phyloP scores from a whole-genome alignment of 2,797 vertebrate genomes.

The Lutjanus campechanus region DNA sequence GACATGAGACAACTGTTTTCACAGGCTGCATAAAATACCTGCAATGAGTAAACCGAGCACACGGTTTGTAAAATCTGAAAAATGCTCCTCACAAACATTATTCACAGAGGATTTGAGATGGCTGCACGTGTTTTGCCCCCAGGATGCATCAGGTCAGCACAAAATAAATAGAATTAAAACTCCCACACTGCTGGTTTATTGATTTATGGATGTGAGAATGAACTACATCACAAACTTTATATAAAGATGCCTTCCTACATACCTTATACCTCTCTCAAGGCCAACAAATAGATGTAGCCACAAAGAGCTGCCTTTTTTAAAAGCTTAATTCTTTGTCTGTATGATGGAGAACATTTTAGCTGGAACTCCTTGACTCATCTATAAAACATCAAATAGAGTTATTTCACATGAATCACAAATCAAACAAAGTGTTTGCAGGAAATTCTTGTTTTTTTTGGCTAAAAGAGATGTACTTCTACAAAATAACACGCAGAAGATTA shows the following conservation, averaged over 20 bases:
- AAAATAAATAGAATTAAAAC: background rate
- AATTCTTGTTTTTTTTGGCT: background rate
- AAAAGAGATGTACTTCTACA: background rate
- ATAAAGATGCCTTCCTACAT: background rate
- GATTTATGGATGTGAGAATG: background rate
- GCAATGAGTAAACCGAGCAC: too few relatives aligned
- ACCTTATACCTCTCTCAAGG: background rate
- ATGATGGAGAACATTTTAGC: background rate
- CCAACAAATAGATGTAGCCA: background rate
- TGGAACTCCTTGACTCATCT: background rate
- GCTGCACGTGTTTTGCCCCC: background rate
- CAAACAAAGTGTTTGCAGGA: background rate
- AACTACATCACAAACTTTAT: background rate
- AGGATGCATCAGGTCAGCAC: too few relatives aligned
- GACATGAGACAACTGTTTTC: too few relatives aligned
- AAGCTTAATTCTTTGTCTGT: too few relatives aligned
- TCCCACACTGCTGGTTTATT: background rate
- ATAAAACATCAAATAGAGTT: background rate
- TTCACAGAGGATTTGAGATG: too few relatives aligned
- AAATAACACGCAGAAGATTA: background rate
- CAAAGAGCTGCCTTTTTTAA: background rate
- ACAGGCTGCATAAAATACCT: too few relatives aligned
- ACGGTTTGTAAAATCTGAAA: background rate
- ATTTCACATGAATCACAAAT: background rate
- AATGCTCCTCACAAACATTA: background rate